A percentile compares a stretch with the other conserved stretches of the same genome.
Evolutionary conservation across 2,113 vertebrate genomes (phyloP).

Genomic region (Rana temporaria): DNA sequence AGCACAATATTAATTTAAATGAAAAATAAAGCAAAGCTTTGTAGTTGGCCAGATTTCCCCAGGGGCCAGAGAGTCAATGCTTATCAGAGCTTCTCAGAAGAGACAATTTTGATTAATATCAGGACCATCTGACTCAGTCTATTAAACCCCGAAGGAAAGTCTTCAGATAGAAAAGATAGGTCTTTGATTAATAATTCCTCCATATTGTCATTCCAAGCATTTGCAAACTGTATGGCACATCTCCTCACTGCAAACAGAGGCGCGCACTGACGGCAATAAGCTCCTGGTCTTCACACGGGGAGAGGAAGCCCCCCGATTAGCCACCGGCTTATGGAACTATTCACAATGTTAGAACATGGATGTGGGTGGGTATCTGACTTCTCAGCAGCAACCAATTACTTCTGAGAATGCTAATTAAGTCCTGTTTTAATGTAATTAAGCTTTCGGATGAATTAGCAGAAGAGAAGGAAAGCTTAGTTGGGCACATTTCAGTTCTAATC

Average conservation of each 20-base stretch:
- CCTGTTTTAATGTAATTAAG: slow-evolving; percentile 42
- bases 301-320: slow-evolving; percentile 33
- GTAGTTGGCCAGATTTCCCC: slow-evolving; percentile 75
- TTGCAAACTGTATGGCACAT: slow-evolving; percentile 68
- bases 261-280: slow-evolving; percentile 59
- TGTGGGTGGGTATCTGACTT: slow-evolving; percentile 30
- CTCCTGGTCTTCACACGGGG: slow-evolving; percentile 66
- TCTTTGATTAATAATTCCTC: slow-evolving; percentile 84
- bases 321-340: not conserved
- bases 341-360: slow-evolving; percentile 1
- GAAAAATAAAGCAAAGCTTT: slow-evolving; percentile 76
- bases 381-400: slow-evolving; percentile 48
- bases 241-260: slow-evolving; percentile 27
- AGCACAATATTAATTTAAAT: slow-evolving; percentile 70
- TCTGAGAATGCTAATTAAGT: slow-evolving; percentile 45
- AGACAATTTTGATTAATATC: slow-evolving; percentile 83
- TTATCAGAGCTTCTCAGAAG: slow-evolving; percentile 81
- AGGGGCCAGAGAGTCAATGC: slow-evolving; percentile 75
- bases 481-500: slow-evolving; percentile 15
- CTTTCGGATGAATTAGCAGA: slow-evolving; percentile 25
- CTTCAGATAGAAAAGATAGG: slow-evolving; percentile 79
- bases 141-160: slow-evolving; percentile 81
- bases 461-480: not conserved
- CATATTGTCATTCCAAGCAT: slow-evolving; percentile 75
- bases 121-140: slow-evolving; percentile 80